Conservation (phyloP, 1,140 invertebrate genomes). For the Potamilus streckersoni region DNA sequence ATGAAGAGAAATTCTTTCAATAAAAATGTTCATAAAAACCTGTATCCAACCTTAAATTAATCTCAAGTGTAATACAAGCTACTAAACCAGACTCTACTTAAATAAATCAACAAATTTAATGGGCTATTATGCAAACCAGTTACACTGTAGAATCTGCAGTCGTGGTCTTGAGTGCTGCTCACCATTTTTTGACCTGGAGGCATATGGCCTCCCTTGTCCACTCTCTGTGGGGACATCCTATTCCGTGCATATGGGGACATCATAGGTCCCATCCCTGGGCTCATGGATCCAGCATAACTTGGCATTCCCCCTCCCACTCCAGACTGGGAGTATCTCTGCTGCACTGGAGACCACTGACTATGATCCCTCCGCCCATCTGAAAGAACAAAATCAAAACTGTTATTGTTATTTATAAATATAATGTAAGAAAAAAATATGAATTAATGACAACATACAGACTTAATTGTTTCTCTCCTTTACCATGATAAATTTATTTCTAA, state of each 20-base stretch:
- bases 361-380: constrained; percentile 33
- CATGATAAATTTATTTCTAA: too few relatives aligned
- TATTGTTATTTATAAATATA: background rate
- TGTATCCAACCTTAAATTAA: too few relatives aligned
- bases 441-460: too few relatives aligned
- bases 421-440: too few relatives aligned
- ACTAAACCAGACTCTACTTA: too few relatives aligned
- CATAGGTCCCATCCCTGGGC: constrained; percentile 15
- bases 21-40: too few relatives aligned
- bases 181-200: constrained; percentile 29
- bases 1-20: too few relatives aligned
- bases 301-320: constrained; percentile 2
- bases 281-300: background rate
- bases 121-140: too few relatives aligned
- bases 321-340: constrained; percentile 16
- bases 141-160: too few relatives aligned
- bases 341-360: constrained; percentile 27
- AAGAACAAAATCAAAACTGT: constrained; percentile 5
- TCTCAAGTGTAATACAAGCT: too few relatives aligned
- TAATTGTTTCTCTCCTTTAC: too few relatives aligned
- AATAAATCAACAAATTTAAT: too few relatives aligned
- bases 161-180: constrained; percentile 9
- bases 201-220: constrained; percentile 29
- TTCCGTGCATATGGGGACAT: constrained; percentile 23
- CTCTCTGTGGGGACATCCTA: constrained; percentile 34